Base-by-base conservation (phyloP, 2,113 vertebrate genomes). In the Garra rufa region DNA sequence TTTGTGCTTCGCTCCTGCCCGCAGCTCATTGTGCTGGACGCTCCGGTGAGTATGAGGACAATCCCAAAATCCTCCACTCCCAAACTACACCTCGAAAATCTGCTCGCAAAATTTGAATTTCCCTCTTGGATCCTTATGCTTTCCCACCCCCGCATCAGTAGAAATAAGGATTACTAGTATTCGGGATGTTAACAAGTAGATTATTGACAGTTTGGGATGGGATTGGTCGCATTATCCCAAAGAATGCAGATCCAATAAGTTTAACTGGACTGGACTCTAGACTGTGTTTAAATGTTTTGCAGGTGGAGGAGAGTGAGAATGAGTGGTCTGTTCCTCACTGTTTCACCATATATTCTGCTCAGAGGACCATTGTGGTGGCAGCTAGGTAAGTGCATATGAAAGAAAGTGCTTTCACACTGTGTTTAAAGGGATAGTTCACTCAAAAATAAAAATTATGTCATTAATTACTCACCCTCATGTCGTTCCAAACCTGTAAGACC, bases 11-110 rank as follows among this genome's bases (percentile, higher is more conserved):
- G 89, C 90, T 87, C 90, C 88, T 57, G 86, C 89, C 94, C 95
- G 93, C 96, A 99, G 97, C 95, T 99, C 83, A 98, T 98, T 95
- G 96, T 98, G 85, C 91, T 99, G 55, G 96, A 98, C 38, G 95
- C 96, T 8, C 98, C 97, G 93, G 97, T 98, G 91, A 98, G 98
- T 98, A 89, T 88, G 86, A 82, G 52, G 85, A 85, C 83, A 88
- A 13, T 59, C 85, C 88, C 82, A 85, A 44, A 5, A 11, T 81
- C 83, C 88, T 52, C 77, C 30, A 34, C 38, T 75, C 74, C 73
- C 61, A 52, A 69, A 48, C 17, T 43, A 46, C 44, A 55, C 38
- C 21, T 46, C 30, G 17, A 38, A 38, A 57, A 8, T 41, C 34
- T n/a, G 30, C 30, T 50, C 48, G 38, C 34, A 71, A 24, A 2